These are phyloP conservation scores for Ophion obscuratus DNA, from an alignment of 2,888 invertebrate species.

Conservation along the genomic window DNA sequence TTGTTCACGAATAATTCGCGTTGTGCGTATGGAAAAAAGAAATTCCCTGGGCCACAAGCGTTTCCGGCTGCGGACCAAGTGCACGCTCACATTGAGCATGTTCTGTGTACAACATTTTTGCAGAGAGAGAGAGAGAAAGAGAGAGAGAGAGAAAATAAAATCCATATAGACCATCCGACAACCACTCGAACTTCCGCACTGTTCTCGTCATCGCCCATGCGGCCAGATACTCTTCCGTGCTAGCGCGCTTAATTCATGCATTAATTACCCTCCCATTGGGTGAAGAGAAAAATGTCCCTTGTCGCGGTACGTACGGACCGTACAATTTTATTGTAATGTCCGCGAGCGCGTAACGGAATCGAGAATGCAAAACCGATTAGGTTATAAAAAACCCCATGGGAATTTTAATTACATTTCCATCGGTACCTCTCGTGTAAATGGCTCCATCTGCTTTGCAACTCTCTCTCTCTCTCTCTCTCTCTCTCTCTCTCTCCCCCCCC, in stretches of 20 bases:
- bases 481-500: background rate
- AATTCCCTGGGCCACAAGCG: constrained; percentile 8
- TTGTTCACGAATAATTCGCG: constrained; percentile 49
- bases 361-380: constrained; percentile 56
- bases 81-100: constrained; percentile 32
- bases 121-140: constrained; percentile 25
- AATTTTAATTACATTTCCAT: constrained; percentile 65
- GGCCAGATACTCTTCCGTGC: constrained; percentile 23
- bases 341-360: constrained; percentile 51
- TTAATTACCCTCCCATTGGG: constrained; percentile 54
- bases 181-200: constrained; percentile 62
- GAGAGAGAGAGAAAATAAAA: background rate
- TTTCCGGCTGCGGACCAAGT: constrained; percentile 45
- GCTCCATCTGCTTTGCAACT: constrained; percentile 10
- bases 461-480: background rate
- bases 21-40: constrained; percentile 44
- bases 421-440: constrained; percentile 36
- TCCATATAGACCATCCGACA: constrained; percentile 48
- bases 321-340: constrained; percentile 66
- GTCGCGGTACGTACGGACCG: constrained; percentile 31
- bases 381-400: constrained; percentile 53
- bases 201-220: constrained; percentile 49
- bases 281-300: constrained; percentile 29
- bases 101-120: constrained; percentile 16
- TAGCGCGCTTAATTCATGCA: constrained; percentile 59